Base-by-base conservation (phyloP, 2,888 invertebrate genomes). In the Brassicogethes aeneus region DNA sequence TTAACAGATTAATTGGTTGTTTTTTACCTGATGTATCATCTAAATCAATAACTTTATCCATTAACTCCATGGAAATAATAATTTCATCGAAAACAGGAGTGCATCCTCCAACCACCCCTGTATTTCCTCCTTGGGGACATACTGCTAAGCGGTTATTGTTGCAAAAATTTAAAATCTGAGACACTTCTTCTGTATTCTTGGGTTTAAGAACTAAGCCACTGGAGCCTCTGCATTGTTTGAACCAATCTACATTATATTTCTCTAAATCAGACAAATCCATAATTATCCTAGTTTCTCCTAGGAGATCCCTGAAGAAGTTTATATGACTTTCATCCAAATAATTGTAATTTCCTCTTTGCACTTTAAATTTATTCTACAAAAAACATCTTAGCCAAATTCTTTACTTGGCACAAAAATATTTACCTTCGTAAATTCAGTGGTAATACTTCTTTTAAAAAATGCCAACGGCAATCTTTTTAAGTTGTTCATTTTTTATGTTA, bases 61-160 rank as follows among this genome's bases (percentile, higher is more conserved):
- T 84, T 3, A 86, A 74, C 41, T 79, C 76, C 45, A 86, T 80
- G 16, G 86, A 91, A 3, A 99, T 58, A 0, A 99, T 79, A 40
- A 97, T 80, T 73, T 99, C 97, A 70, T 99, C 97, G 68, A 91
- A 93, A 3, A 97, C 89, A 1, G 97, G 96, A 2, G 93, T 89
- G 33, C 90, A 86, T 0, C 95, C 96, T 2, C 95, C 95, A 1
- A 94, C 93, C 10, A 96, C 70, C 0, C 96, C 90, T 0, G 94
- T 95, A 65, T 94, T 93, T 10, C 94, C 94, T 23, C 90, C 90
- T 68, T 94, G 92, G 0, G 95, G 92, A 58, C 92, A 92, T 8
- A 99, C 84, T 1, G 97, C 95, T 40, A 99, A 66, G 32, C 74
- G 76, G 40, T 80, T 76, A 7, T 80, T 72, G 64, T 90, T 83